These are phyloP conservation scores for Cheirogaleus medius DNA, from an alignment of 2,113 vertebrate species.

Conservation along the genomic window DNA sequence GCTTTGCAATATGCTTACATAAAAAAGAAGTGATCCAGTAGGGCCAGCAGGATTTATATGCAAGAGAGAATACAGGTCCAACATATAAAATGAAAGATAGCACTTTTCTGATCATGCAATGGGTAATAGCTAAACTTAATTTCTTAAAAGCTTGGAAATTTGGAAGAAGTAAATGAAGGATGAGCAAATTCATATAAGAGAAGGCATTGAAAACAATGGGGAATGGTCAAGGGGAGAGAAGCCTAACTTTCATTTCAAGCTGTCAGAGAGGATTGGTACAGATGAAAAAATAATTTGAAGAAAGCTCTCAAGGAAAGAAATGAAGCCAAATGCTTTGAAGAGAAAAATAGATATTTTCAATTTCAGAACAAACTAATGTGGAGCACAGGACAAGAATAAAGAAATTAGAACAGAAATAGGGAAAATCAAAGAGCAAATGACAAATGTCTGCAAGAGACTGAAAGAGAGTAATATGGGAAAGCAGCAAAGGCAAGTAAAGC, in stretches of 20 bases:
- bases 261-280: slow-evolving; percentile 58
- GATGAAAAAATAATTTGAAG: slow-evolving; percentile 68
- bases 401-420: slow-evolving; percentile 47
- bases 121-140: slow-evolving; percentile 73
- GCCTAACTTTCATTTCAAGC: slow-evolving; percentile 53
- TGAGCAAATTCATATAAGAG: slow-evolving; percentile 60
- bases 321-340: slow-evolving; percentile 61
- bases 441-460: slow-evolving; percentile 29
- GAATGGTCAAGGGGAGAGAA: slow-evolving; percentile 50
- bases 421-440: slow-evolving; percentile 58
- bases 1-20: slow-evolving; percentile 51
- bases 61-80: slow-evolving; percentile 22
- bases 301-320: slow-evolving; percentile 72
- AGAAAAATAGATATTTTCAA: slow-evolving; percentile 55
- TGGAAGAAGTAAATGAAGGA: slow-evolving; percentile 55
- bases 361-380: slow-evolving; percentile 62
- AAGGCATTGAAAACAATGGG: slow-evolving; percentile 47
- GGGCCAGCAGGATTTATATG: slow-evolving; percentile 63
- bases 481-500: not conserved
- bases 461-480: not conserved
- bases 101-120: slow-evolving; percentile 54
- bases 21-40: slow-evolving; percentile 38
- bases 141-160: slow-evolving; percentile 73
- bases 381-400: slow-evolving; percentile 35
- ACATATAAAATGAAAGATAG: slow-evolving; percentile 61